Evolutionary conservation across 2,113 vertebrate species (phyloP).

Genomic region (Amia ocellicauda): DNA sequence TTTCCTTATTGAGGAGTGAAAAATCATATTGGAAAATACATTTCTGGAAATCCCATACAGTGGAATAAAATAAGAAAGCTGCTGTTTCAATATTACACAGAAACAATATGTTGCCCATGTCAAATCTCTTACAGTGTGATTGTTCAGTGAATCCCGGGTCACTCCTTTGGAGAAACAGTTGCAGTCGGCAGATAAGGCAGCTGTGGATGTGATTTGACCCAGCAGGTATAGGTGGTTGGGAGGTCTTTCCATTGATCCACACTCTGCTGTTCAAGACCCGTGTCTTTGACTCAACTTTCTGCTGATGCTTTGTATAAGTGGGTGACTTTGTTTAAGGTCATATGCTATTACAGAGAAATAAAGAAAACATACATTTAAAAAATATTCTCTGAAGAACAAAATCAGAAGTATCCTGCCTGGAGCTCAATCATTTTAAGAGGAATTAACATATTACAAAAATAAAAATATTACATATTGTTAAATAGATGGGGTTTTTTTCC

Average conservation of each 20-base stretch:
- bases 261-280: slow-evolving; percentile 6
- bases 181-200: neutral
- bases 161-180: neutral
- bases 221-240: neutral
- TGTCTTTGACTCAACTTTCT: slow-evolving; percentile 19
- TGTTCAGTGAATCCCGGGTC: neutral
- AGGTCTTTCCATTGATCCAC: slow-evolving; percentile 9
- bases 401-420: too few species aligned
- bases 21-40: too few species aligned
- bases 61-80: too few species aligned
- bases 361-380: neutral
- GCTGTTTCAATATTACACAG: too few species aligned
- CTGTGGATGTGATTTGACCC: neutral
- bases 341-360: slow-evolving; percentile 27
- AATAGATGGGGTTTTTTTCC: too few species aligned
- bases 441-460: too few species aligned
- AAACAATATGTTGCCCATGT: too few species aligned
- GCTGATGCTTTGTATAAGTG: slow-evolving; percentile 22
- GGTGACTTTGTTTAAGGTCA: slow-evolving; percentile 1
- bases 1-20: too few species aligned
- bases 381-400: neutral
- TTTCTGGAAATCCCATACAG: too few species aligned
- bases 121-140: neutral
- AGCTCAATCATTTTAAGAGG: too few species aligned
- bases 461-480: too few species aligned